Base-by-base conservation (phyloP, 2,113 vertebrate species). In the Chionis minor region DNA sequence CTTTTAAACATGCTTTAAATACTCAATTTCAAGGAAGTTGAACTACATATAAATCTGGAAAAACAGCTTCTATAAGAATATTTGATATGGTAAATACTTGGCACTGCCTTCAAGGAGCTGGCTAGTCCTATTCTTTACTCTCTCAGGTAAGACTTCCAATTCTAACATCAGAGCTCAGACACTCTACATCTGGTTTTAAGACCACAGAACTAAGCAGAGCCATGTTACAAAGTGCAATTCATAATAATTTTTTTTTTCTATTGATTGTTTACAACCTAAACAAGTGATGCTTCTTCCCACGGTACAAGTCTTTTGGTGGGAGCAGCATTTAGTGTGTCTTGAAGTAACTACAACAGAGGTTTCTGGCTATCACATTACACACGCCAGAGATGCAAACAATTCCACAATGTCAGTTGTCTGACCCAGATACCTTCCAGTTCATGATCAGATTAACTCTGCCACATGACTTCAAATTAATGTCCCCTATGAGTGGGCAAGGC, bases 311-410 rank as follows among this genome's bases (percentile, higher is more conserved):
- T 59, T 69, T 59, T 40, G 20, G 21, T 65, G 14, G 24, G 24
- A 87, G 10, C n/a, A 38, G 17, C 0, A 0, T 33, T 59, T 38
- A 59, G 52, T 58, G 12, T 10, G 7, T 40, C 49, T 6, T 40
- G 28, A 88, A n/a, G 49, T 40, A 67, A 52, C 8, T 13, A 6
- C 12, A 67, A 45, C 11, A 62, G 51, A 62, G 21, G 9, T 49
- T 63, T 21, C 61, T 8, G 33, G 88, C 73, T 35, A 55, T 32
- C 12, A 8, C 58, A 66, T 9, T 33, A 35, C n/a, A 61, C 7
- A 52, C 6, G 44, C 15, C n/a, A 75, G 38, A 83, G 35, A 38
- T 4, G 8, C 67, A 81, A 81, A 56, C 33, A 56, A 61, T 24
- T 56, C 30, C 24, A 55, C 1, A 1, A 44, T 1, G 10, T 9